These are phyloP conservation scores for Nomada lathburiana DNA, from an alignment of 2,888 invertebrate genomes.

Conservation along the genomic window DNA sequence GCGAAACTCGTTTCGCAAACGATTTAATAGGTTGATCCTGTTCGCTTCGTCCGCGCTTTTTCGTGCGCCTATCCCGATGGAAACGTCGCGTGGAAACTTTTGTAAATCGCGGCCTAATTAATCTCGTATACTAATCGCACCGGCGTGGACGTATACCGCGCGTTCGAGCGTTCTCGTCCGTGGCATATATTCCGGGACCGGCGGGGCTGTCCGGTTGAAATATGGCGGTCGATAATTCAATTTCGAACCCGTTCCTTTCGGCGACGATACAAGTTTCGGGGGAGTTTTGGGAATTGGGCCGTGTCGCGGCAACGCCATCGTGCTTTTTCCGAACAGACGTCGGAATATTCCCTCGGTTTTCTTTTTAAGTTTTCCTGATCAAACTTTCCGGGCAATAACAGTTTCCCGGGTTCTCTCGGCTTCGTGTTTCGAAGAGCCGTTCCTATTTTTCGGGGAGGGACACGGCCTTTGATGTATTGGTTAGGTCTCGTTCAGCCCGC, in stretches of 20 bases:
- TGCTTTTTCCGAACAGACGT: too few species aligned
- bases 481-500: too few species aligned
- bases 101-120: constrained; percentile 53
- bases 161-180: constrained; percentile 20
- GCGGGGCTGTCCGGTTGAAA: constrained; percentile 19
- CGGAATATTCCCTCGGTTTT: too few species aligned
- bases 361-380: too few species aligned
- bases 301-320: neutral
- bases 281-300: constrained; percentile 14
- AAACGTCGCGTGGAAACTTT: constrained; percentile 22
- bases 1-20: constrained; percentile 58
- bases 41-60: neutral
- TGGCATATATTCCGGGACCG: constrained; percentile 17
- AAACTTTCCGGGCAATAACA: too few species aligned
- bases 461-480: too few species aligned
- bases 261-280: constrained; percentile 19
- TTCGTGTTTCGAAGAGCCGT: too few species aligned
- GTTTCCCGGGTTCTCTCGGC: too few species aligned
- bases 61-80: neutral
- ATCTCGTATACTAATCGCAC: constrained; percentile 49
- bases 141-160: constrained; percentile 30
- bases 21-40: constrained; percentile 56
- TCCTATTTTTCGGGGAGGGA: too few species aligned
- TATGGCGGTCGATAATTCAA: constrained; percentile 49
- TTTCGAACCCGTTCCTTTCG: constrained; percentile 32